Conservation (phyloP, 2,797 vertebrate genomes). For the Calcarius lapponicus region DNA sequence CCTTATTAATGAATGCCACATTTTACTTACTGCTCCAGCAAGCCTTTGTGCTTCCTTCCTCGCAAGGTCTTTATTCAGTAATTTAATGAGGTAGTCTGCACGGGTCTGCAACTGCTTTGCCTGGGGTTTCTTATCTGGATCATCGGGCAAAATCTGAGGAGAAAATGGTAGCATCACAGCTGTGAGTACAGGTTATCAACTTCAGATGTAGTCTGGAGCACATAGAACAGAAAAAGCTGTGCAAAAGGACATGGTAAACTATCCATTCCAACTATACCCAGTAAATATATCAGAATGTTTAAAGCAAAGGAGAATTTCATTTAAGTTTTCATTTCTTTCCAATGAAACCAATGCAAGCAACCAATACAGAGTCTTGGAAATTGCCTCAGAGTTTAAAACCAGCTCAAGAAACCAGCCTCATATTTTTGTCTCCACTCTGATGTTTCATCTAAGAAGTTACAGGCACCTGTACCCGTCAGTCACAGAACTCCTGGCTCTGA, state of each 20-base stretch:
- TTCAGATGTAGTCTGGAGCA: background rate
- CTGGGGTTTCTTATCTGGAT: constrained; percentile 99
- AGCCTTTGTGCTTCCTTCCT: constrained; percentile 94
- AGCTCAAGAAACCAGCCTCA: background rate
- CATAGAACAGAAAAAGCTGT: background rate
- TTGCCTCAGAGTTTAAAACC: background rate
- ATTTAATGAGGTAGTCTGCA: constrained; percentile 99
- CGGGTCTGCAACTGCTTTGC: constrained; percentile 97
- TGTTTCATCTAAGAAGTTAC: background rate
- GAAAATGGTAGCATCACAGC: background rate
- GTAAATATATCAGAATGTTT: background rate
- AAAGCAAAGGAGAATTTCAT: background rate
- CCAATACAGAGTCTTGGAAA: background rate
- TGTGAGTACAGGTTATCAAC: background rate
- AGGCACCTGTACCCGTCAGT: background rate
- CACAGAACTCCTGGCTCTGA: background rate
- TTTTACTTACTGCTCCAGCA: constrained; percentile 85
- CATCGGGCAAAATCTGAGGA: constrained; percentile 93
- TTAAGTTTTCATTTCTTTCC: background rate
- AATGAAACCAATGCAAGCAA: background rate
- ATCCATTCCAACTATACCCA: background rate
- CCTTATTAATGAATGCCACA: background rate
- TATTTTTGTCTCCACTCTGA: background rate
- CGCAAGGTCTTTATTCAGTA: constrained; percentile 94
- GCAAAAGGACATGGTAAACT: background rate